Conservation (phyloP, 1,140 invertebrate species). For the Lepidurus couesii region DNA sequence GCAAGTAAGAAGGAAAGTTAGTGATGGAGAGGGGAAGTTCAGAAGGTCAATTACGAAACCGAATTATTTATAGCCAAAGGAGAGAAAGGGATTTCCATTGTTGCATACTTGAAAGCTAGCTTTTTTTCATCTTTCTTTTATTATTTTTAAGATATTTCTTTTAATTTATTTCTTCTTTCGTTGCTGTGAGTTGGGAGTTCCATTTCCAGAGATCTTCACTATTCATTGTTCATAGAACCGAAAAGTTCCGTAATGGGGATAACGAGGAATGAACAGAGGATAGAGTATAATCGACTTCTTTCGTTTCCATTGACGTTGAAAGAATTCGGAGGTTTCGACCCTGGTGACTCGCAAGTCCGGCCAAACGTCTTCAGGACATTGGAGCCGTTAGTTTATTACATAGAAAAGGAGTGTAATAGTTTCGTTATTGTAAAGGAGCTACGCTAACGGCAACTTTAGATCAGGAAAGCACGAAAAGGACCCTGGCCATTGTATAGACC, state of each 20-base stretch:
- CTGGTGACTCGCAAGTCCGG: background rate
- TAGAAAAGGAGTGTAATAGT: background rate
- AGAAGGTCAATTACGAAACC: conserved; percentile 8
- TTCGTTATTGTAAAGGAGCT: background rate
- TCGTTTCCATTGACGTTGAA: background rate
- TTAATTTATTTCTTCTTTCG: background rate
- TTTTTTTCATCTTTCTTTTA: background rate
- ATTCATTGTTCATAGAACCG: background rate
- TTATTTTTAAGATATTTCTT: background rate
- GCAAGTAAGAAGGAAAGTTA: background rate
- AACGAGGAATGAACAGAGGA: background rate
- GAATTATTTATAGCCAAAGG: background rate
- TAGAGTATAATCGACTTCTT: background rate
- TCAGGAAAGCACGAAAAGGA: too few relatives aligned
- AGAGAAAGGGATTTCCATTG: background rate
- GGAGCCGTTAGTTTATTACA: background rate
- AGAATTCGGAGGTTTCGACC: background rate
- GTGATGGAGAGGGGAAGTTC: background rate
- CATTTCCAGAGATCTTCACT: background rate
- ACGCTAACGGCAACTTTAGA: too few relatives aligned
- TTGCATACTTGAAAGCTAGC: background rate
- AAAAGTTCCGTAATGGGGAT: background rate
- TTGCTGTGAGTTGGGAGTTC: background rate
- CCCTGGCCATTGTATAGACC: too few relatives aligned
- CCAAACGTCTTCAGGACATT: background rate